Evolutionary conservation across 2,888 invertebrate species (phyloP).

Genomic region (Odontothrips loti): DNA sequence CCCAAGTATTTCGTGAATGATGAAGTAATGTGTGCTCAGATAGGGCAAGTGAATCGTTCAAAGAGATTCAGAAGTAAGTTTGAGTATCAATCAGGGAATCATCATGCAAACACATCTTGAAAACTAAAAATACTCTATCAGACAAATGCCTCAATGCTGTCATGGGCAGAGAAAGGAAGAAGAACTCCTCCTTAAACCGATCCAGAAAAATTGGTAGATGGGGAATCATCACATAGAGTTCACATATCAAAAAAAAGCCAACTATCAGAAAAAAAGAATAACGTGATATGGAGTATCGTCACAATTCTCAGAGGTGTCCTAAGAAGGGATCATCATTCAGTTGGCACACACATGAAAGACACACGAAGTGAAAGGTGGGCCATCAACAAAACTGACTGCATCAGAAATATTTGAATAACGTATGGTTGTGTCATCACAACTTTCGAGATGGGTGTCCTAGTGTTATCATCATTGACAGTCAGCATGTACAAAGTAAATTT

Average conservation of each 20-base stretch:
- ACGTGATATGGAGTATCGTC: neutral
- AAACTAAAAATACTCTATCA: neutral
- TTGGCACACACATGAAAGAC: too few relatives aligned
- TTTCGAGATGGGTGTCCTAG: neutral
- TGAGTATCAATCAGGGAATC: neutral
- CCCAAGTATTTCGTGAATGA: too few relatives aligned
- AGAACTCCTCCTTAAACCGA: neutral
- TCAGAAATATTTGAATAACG: neutral
- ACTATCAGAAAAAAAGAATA: slow-evolving; percentile 2
- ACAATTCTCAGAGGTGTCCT: too few relatives aligned
- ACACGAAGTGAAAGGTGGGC: too few relatives aligned
- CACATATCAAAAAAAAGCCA: neutral
- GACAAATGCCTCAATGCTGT: neutral
- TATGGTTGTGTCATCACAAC: neutral
- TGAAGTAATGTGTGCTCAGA: neutral
- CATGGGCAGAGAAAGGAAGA: neutral
- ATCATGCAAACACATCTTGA: neutral
- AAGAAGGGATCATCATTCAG: too few relatives aligned
- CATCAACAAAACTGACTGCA: neutral
- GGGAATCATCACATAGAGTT: neutral
- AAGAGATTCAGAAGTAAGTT: neutral
- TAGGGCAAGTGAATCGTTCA: neutral
- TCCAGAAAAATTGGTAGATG: neutral
- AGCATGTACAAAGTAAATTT: neutral
- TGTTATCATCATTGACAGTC: neutral